phyloP scores from a whole-genome alignment of 1,140 invertebrate species.

The Atopsyche davidsoni region DNA sequence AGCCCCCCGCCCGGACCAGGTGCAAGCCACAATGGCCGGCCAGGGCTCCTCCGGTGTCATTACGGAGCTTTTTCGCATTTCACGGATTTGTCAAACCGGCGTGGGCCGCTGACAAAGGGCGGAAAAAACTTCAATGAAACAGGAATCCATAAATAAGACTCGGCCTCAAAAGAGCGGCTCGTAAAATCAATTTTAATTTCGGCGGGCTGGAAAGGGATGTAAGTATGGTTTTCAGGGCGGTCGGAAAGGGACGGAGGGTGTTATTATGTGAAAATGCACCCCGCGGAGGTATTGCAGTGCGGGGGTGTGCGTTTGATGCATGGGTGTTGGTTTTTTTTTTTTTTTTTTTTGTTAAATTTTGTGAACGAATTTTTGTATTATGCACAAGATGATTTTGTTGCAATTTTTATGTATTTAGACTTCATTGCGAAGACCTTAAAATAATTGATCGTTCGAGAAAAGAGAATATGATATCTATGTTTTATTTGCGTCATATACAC shows the following conservation, averaged over 20 bases:
- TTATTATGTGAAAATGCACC: constrained; percentile 15
- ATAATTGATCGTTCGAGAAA: too few species aligned
- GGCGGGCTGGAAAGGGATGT: not conserved
- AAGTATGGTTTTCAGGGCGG: not conserved
- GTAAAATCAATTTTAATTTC: constrained; percentile 29
- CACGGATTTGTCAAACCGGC: constrained; percentile 26
- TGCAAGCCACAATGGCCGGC: too few species aligned
- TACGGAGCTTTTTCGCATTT: constrained; percentile 29
- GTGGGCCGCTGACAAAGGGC: constrained; percentile 4
- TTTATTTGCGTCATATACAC: too few species aligned
- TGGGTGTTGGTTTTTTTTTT: not conserved
- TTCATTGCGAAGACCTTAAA: too few species aligned
- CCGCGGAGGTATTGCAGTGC: constrained; percentile 7
- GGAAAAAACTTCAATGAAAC: constrained; percentile 28
- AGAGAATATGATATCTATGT: too few species aligned
- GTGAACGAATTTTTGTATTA: not conserved
- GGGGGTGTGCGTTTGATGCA: not conserved
- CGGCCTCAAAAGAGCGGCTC: constrained; percentile 17
- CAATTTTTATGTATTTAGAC: too few species aligned
- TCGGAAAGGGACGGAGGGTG: constrained; percentile 11
- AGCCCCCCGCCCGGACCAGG: too few species aligned
- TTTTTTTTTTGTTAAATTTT: not conserved
- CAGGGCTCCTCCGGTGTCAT: too few species aligned
- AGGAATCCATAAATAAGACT: constrained; percentile 29
- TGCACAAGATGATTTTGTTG: too few species aligned